These are phyloP conservation scores for Drosophila sulfurigaster DNA, from an alignment of 1,140 invertebrate species.

Conservation along the genomic window DNA sequence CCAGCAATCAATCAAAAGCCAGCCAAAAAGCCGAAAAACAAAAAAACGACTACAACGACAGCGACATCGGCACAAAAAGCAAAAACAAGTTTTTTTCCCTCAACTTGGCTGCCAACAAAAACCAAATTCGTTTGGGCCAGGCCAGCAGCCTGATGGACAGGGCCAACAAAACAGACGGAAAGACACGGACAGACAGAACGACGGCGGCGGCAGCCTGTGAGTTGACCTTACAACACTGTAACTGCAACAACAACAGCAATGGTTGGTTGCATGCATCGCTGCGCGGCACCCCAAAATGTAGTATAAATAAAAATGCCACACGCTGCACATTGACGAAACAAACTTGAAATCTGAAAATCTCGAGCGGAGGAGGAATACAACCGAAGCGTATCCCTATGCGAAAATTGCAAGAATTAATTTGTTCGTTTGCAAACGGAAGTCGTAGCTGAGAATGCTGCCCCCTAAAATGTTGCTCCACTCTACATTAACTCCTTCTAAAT, in stretches of 20 bases:
- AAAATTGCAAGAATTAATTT: constrained; percentile 31
- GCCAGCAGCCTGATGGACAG: constrained; percentile 9
- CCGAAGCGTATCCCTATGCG: constrained; percentile 5
- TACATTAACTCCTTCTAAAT: constrained; percentile 10
- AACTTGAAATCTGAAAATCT: constrained; percentile 1
- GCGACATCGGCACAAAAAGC: not conserved
- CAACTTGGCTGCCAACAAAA: constrained; percentile 12
- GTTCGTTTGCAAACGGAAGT: constrained; percentile 19
- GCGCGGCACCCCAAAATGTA: constrained; percentile 18
- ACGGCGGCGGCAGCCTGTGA: constrained; percentile 3
- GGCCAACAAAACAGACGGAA: constrained; percentile 1
- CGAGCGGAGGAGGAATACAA: not conserved
- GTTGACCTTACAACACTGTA: constrained; percentile 31
- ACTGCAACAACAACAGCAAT: not conserved
- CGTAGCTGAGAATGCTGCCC: not conserved
- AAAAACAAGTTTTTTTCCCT: constrained; percentile 32
- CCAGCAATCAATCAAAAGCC: constrained; percentile 54
- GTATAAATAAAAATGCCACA: constrained; percentile 1
- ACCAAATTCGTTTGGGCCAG: constrained; percentile 20
- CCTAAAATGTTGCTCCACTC: not conserved
- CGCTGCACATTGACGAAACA: not conserved
- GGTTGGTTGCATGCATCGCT: constrained; percentile 34
- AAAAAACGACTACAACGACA: constrained; percentile 15
- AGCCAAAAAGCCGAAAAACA: not conserved
- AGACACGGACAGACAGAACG: not conserved